Conservation (phyloP, 2,888 invertebrate genomes). For the Ganaspis brasiliensis region DNA sequence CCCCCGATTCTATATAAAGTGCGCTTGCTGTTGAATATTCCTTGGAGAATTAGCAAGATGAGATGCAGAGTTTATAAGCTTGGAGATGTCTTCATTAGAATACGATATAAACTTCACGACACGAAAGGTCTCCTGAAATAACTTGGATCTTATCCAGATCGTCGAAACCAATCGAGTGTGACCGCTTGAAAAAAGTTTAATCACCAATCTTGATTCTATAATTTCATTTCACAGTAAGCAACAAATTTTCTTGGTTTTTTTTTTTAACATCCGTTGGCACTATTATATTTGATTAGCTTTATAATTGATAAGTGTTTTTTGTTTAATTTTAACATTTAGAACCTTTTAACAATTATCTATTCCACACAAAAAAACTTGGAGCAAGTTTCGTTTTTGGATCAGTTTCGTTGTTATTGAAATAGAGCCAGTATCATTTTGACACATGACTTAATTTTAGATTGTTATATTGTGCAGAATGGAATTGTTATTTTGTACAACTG, state of each 20-base stretch:
- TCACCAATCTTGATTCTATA: constrained; percentile 1
- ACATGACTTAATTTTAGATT: too few relatives aligned
- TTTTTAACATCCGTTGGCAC: too few relatives aligned
- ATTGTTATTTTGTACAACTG: too few relatives aligned
- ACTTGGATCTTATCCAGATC: constrained; percentile 32
- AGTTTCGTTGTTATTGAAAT: too few relatives aligned
- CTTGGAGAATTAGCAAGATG: constrained; percentile 30
- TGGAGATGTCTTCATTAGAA: constrained; percentile 43
- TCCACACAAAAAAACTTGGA: too few relatives aligned
- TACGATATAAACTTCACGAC: constrained; percentile 30
- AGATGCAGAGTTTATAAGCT: constrained; percentile 25
- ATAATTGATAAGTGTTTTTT: too few relatives aligned
- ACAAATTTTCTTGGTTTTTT: background rate
- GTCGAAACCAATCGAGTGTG: constrained; percentile 1
- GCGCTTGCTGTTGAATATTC: constrained; percentile 36
- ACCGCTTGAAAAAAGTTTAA: background rate
- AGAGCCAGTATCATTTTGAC: too few relatives aligned
- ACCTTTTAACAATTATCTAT: too few relatives aligned
- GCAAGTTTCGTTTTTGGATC: too few relatives aligned
- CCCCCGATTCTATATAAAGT: constrained; percentile 19
- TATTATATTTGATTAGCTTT: background rate
- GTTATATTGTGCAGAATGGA: too few relatives aligned
- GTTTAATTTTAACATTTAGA: too few relatives aligned
- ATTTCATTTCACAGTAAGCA: background rate
- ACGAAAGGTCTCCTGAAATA: constrained; percentile 33